phyloP scores from a whole-genome alignment of 1,140 invertebrate species.

The Dryas iulia region DNA sequence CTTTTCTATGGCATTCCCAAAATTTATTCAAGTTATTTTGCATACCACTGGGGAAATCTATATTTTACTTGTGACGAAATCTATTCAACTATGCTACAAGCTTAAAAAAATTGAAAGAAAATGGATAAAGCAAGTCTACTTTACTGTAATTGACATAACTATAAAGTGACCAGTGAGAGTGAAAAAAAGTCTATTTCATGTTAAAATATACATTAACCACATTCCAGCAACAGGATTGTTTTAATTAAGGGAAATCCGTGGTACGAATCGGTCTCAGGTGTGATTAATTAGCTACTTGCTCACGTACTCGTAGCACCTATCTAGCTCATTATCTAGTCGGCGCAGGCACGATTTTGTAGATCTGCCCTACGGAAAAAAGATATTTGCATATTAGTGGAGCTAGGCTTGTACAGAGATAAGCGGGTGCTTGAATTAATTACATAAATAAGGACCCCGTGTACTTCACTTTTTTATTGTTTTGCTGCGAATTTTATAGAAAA shows the following conservation, averaged over 20 bases:
- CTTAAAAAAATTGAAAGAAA: too few species aligned
- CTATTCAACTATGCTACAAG: too few species aligned
- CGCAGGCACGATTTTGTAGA: slow-evolving; percentile 66
- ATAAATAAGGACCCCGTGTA: slow-evolving; percentile 18
- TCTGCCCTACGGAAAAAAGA: slow-evolving; percentile 57
- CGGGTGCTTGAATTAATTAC: slow-evolving; percentile 21
- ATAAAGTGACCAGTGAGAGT: too few species aligned
- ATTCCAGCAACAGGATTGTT: slow-evolving; percentile 12
- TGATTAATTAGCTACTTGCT: slow-evolving; percentile 67
- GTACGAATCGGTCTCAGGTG: slow-evolving; percentile 43
- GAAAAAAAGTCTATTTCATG: neutral
- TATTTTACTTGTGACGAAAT: too few species aligned
- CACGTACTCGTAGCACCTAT: slow-evolving; percentile 56
- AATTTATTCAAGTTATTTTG: too few species aligned
- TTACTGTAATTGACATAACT: too few species aligned
- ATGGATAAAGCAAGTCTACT: too few species aligned
- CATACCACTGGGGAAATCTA: too few species aligned
- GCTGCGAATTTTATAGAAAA: neutral
- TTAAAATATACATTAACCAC: neutral
- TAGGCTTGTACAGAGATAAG: slow-evolving; percentile 40
- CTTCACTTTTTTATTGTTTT: neutral
- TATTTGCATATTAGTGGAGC: slow-evolving; percentile 55
- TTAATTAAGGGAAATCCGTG: slow-evolving; percentile 52
- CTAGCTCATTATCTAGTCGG: slow-evolving; percentile 69
- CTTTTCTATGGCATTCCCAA: too few species aligned